These are phyloP conservation scores for Junco hyemalis DNA, from an alignment of 2,113 vertebrate species.

Conservation along the genomic window DNA sequence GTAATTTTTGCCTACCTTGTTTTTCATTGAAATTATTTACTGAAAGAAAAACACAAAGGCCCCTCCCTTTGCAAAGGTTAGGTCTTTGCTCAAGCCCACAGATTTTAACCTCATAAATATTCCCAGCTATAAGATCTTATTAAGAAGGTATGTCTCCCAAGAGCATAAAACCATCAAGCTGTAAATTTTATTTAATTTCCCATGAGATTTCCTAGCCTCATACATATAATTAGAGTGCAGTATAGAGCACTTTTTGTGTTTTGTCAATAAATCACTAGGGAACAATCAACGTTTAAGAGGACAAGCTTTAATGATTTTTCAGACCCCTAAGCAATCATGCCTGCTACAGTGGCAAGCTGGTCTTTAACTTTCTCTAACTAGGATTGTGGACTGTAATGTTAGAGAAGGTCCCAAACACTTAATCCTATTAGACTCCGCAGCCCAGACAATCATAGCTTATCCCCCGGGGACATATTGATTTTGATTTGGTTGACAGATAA, in stretches of 20 bases:
- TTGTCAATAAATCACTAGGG: slow-evolving; percentile 96
- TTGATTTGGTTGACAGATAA: slow-evolving; percentile 74
- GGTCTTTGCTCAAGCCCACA: slow-evolving; percentile 75
- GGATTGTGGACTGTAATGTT: slow-evolving; percentile 79
- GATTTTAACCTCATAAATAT: slow-evolving; percentile 92
- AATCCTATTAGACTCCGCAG: slow-evolving; percentile 77
- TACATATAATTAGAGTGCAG: slow-evolving; percentile 98
- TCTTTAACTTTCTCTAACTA: slow-evolving; percentile 94
- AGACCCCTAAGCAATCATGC: slow-evolving; percentile 86
- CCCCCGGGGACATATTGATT: slow-evolving; percentile 74
- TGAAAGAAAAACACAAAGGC: slow-evolving; percentile 53
- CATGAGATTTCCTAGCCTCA: slow-evolving; percentile 90
- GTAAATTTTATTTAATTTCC: slow-evolving; percentile 99
- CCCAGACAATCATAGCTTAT: slow-evolving; percentile 75
- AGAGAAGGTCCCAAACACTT: slow-evolving; percentile 77
- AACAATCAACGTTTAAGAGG: slow-evolving; percentile 94
- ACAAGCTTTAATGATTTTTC: slow-evolving; percentile 93
- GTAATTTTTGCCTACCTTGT: slow-evolving; percentile 10
- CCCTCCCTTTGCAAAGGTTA: slow-evolving; percentile 72
- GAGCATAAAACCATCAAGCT: slow-evolving; percentile 92
- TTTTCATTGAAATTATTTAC: slow-evolving; percentile 65
- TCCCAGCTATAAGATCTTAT: slow-evolving; percentile 94
- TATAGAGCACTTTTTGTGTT: slow-evolving; percentile 92
- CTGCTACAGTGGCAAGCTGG: slow-evolving; percentile 82
- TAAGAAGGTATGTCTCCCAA: slow-evolving; percentile 95